Evolutionary conservation across 2,113 vertebrate species (phyloP), one percentile per base, ranked within the genome.

Genomic region (Brienomyrus brachyistius): DNA sequence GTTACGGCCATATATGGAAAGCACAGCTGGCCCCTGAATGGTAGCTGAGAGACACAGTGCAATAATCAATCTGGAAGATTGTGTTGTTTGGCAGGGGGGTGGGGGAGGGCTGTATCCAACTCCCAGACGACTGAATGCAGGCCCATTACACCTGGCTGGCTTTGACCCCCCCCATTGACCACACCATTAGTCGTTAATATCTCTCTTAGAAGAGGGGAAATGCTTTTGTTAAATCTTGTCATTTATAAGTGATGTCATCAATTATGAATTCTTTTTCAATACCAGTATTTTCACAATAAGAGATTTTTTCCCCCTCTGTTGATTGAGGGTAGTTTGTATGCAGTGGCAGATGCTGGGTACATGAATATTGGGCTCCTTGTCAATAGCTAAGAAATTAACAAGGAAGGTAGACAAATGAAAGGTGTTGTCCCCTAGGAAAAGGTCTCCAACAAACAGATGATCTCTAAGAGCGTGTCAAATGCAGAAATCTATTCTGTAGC

Each of bases 1-100:
- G 45, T 70, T 74, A 70, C 80, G 91, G 47, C 88, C 89, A 83
- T 92, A 92, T 87, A 91, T 90, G 88, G 90, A 87, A 51, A 92
- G 74, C 66, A 13, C 77, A 51, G 88, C 86, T 50, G 62, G 50
- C 48, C 89, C 27, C 40, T 45, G 66, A 5, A 31, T 77, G 84
- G 8, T 7, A 6, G 13, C 56, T 89, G 11, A 35, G 45, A 52
- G 91, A 70, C 77, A 77, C 31, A 27, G 45, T 87, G 88, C 90
- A 89, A 82, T 10, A 85, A 45, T 85, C 74, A 86, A 62, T 88
- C 31, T 87, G n/a, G 51, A 50, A 89, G 31, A 59, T 66, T 59
- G 52, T 52, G 45, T 87, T 23, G 51, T 80, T 52, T 52, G 40
- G 70, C 54, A 56, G 35, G 23, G 87, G 54, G 45, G 3, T 13